A percentile compares a stretch with the other conserved stretches of the same genome.
phyloP scores from a whole-genome alignment of 1,140 invertebrate genomes.

The Bombus superbus region DNA sequence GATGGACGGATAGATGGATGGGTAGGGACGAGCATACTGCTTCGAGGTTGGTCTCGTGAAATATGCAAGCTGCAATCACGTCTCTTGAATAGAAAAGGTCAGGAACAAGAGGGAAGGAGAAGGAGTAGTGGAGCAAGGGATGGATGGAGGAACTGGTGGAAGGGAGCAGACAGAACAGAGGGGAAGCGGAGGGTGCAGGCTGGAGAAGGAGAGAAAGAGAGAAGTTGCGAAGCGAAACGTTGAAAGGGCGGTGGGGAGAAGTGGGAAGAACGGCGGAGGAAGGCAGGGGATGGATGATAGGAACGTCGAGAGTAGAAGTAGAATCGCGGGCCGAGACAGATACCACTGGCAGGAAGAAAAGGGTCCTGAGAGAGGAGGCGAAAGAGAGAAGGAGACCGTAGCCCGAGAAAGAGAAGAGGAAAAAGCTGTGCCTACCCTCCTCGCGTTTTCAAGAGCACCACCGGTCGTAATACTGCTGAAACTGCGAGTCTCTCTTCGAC shows the following conservation, averaged over 20 bases:
- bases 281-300: conserved; percentile 25
- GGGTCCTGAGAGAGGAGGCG: background rate
- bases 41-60: conserved; percentile 63
- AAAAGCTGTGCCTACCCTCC: conserved; percentile 18
- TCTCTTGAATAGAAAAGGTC: conserved; percentile 65
- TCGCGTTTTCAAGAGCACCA: conserved; percentile 56
- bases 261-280: conserved; percentile 32
- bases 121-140: conserved; percentile 6
- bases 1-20: conserved; percentile 30
- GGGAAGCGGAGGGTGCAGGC: background rate
- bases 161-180: background rate
- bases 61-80: conserved; percentile 73
- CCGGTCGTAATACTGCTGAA: conserved; percentile 65
- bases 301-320: conserved; percentile 41
- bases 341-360: conserved; percentile 33
- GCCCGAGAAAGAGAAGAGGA: conserved; percentile 17
- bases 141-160: background rate
- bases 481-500: conserved; percentile 45
- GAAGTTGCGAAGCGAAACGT: conserved; percentile 41
- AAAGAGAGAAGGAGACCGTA: conserved; percentile 8
- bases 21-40: conserved; percentile 18
- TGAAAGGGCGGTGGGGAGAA: conserved; percentile 32
- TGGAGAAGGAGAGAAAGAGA: background rate
- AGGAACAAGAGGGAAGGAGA: conserved; percentile 40
- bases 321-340: conserved; percentile 43